Conservation (phyloP, 1,140 invertebrate genomes). For the Leptestheria dahalacensis region DNA sequence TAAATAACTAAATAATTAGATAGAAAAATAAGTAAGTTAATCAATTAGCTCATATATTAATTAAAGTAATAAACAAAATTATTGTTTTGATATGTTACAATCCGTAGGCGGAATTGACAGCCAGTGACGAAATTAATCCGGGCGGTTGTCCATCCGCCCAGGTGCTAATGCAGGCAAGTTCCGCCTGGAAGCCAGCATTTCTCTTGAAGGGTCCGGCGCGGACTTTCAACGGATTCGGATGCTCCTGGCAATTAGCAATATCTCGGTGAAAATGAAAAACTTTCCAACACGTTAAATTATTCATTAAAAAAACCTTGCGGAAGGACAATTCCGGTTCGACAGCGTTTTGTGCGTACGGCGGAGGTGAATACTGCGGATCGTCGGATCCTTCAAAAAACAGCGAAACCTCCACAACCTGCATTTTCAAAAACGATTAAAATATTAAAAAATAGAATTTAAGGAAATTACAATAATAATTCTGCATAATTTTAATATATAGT, state of each 20-base stretch:
- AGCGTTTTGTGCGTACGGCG: slow-evolving; percentile 32
- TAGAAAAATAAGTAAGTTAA: too few relatives aligned
- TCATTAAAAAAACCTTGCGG: slow-evolving; percentile 4
- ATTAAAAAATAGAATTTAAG: background rate
- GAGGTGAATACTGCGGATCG: slow-evolving; percentile 54
- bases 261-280: background rate
- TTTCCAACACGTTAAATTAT: background rate
- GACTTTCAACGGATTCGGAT: slow-evolving; percentile 42
- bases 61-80: background rate
- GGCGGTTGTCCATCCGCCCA: slow-evolving; percentile 61
- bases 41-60: background rate
- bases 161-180: slow-evolving; percentile 79
- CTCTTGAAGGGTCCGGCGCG: slow-evolving; percentile 60
- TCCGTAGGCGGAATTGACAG: slow-evolving; percentile 89
- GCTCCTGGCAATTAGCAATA: background rate
- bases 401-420: slow-evolving; percentile 70
- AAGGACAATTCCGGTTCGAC: slow-evolving; percentile 8
- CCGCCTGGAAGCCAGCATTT: slow-evolving; percentile 82
- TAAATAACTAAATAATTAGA: too few relatives aligned
- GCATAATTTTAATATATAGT: background rate
- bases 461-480: too few relatives aligned
- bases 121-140: slow-evolving; percentile 70
- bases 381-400: slow-evolving; percentile 67
- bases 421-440: background rate
- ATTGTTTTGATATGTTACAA: slow-evolving; percentile 44